Evolutionary conservation across 2,797 vertebrate species (phyloP).

Genomic region (Danio tinwini): DNA sequence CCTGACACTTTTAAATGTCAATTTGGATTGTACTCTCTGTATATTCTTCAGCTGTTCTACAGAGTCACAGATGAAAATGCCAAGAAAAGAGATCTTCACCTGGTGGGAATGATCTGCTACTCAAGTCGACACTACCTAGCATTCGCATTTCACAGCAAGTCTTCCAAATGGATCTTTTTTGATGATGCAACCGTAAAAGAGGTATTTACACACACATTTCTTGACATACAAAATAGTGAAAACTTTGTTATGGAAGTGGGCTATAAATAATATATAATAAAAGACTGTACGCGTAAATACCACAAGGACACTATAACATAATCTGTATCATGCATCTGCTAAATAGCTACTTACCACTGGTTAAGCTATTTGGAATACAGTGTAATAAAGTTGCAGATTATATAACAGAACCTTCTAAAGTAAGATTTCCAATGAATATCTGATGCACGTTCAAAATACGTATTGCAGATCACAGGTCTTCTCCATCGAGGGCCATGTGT

Average conservation of each 20-base stretch:
- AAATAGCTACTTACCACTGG: background rate
- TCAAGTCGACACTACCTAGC: slow-evolving; percentile 97
- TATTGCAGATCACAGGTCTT: no score
- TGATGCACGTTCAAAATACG: no score
- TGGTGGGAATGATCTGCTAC: slow-evolving; percentile 98
- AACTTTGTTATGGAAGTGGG: background rate
- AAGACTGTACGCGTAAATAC: background rate
- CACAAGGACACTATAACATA: background rate
- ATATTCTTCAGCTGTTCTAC: slow-evolving; percentile 87
- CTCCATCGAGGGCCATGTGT: no score
- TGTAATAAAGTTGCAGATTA: background rate
- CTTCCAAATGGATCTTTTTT: slow-evolving; percentile 97
- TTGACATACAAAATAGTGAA: background rate
- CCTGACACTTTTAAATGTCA: background rate
- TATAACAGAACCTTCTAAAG: background rate
- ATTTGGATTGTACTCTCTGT: slow-evolving; percentile 27
- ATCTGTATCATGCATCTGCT: background rate
- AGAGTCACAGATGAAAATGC: slow-evolving; percentile 96
- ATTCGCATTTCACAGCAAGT: slow-evolving; percentile 97
- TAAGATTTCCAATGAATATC: no score
- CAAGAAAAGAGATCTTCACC: slow-evolving; percentile 90
- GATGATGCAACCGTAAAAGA: slow-evolving; percentile 98
- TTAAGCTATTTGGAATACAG: background rate
- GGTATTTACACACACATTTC: slow-evolving; percentile 73
- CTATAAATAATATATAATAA: background rate